Evolutionary conservation across 2,797 vertebrate species (phyloP), one percentile per base, ranked within the genome.

Genomic region (Eidolon dupreanum): DNA sequence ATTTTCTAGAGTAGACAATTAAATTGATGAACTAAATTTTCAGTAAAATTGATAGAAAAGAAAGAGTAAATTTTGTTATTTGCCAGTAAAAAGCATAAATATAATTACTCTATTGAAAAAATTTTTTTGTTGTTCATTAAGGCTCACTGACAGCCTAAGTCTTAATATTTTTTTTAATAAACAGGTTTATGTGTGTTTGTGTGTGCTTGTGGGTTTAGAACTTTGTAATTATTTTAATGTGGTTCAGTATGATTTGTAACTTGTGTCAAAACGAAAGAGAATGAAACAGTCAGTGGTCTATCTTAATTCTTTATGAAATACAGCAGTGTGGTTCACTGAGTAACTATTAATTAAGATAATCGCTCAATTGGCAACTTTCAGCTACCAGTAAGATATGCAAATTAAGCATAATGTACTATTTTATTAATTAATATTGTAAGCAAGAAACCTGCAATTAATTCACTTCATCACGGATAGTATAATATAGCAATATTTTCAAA

Each of bases 311-410:
- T 95, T 77, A 79, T 92, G 79, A 96, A 96, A 79, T 79, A 61
- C 61, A 88, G 65, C 2, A 43, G 5, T 46, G 38, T 91, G 63
- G 75, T 93, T 95, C 91, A 85, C 51, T 90, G 85, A 97, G 94
- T 53, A 88, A 87, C 71, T 92, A 93, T 95, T 96, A 97, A 97
- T 97, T 97, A 97, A 96, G 59, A 92, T 43, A 94, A 22, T 97
- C 43, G 4, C 85, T 98, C 95, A 94, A 1, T 20, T 97, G 96
- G 77, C 77, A 92, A 78, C 87, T 92, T 97, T 96, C 68, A 93
- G 73, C 84, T 88, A 96, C 92, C 55, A 94, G 84, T 89, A 90
- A 93, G 86, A 61, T 95, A 96, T 97, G 95, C 92, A 98, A 96
- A 97, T 93, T 93, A 93, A 79, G 38, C 71, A 95, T 74, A 93